These are phyloP conservation scores for Parauchenoglanis ngamensis DNA, from an alignment of 2,797 vertebrate species.

Conservation along the genomic window DNA sequence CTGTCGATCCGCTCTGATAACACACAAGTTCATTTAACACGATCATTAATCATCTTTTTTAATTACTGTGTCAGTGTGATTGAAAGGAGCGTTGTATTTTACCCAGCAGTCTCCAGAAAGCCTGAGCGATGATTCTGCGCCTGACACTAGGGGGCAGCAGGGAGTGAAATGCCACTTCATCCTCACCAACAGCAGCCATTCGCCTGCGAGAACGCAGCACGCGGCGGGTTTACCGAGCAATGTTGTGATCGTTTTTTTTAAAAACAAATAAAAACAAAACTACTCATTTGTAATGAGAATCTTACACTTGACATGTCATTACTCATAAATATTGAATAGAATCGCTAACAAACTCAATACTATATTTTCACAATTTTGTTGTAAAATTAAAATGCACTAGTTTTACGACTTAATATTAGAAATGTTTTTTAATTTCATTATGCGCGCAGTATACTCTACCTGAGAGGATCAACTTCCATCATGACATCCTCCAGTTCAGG, in stretches of 20 bases:
- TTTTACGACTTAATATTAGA: background rate
- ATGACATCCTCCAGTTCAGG: conserved; percentile 27
- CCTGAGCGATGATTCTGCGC: conserved; percentile 46
- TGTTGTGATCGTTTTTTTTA: background rate
- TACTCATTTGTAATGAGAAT: background rate
- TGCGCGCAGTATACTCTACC: conserved; percentile 5
- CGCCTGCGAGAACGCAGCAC: conserved; percentile 25
- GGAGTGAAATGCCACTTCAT: conserved; percentile 52
- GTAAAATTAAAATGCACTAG: background rate
- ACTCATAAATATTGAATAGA: too few relatives aligned
- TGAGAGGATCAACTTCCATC: conserved; percentile 12
- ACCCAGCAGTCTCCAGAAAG: conserved; percentile 61
- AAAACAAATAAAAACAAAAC: background rate
- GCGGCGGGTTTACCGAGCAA: background rate
- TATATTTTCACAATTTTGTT: too few relatives aligned
- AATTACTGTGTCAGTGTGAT: background rate
- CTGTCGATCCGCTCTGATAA: conserved; percentile 41
- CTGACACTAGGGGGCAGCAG: conserved; percentile 54
- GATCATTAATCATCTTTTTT: background rate
- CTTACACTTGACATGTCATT: background rate
- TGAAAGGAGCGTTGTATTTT: background rate
- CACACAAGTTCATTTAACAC: background rate
- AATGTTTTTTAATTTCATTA: background rate
- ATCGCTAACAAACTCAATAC: too few relatives aligned
- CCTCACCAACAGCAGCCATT: background rate